These are phyloP conservation scores for Melolontha melolontha DNA, from an alignment of 2,888 invertebrate genomes.

Conservation along the genomic window DNA sequence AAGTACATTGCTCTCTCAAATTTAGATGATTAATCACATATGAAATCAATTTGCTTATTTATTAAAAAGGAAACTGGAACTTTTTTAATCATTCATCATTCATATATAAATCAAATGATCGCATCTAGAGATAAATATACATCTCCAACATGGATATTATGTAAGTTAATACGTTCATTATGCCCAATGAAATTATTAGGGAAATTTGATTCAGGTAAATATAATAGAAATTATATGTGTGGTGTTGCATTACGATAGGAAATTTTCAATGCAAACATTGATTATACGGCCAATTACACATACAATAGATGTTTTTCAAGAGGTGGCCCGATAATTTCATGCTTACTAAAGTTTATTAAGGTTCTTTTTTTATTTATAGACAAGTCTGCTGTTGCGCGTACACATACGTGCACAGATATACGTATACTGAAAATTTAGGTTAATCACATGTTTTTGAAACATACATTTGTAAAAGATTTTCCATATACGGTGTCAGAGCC, in stretches of 20 bases:
- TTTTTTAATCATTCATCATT: constrained; percentile 1
- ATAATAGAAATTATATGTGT: too few species aligned
- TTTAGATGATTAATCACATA: constrained; percentile 14
- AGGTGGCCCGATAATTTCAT: constrained; percentile 5
- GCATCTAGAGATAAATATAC: constrained; percentile 13
- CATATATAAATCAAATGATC: constrained; percentile 7
- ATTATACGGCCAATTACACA: constrained; percentile 13
- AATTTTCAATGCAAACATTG: constrained; percentile 11
- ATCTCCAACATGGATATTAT: constrained; percentile 18
- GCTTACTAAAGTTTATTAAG: constrained; percentile 11
- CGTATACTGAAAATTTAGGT: constrained; percentile 7
- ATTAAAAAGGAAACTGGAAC: constrained; percentile 17
- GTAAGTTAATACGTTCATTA: constrained; percentile 14
- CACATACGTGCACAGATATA: too few species aligned
- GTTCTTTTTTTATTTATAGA: neutral
- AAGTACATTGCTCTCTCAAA: too few species aligned
- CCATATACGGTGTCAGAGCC: constrained; percentile 7
- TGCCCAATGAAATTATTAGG: constrained; percentile 11
- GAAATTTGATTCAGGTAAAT: neutral
- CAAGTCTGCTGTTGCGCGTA: too few species aligned
- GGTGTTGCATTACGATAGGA: neutral
- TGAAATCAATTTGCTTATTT: constrained; percentile 15
- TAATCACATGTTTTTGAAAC: constrained; percentile 11
- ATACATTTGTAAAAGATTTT: constrained; percentile 3
- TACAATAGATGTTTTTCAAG: constrained; percentile 11